These are phyloP conservation scores for Sphenopsis melanotis DNA, from an alignment of 2,797 vertebrate genomes.

Conservation along the genomic window DNA sequence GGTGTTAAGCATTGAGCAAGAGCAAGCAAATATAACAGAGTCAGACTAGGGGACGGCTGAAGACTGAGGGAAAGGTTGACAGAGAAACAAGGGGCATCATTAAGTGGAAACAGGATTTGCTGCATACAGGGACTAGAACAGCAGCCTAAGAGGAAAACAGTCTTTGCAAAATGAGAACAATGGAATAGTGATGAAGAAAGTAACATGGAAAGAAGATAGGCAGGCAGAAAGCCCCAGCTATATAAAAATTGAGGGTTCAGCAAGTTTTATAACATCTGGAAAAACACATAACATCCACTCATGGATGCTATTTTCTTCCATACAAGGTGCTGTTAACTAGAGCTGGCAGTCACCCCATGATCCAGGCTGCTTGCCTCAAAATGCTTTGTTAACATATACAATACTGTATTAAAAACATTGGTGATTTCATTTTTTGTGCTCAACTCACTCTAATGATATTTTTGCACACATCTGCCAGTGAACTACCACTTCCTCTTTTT, in stretches of 20 bases:
- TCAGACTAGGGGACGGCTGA: background rate
- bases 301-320: background rate
- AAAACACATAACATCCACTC: background rate
- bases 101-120: background rate
- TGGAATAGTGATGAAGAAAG: background rate
- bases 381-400: background rate
- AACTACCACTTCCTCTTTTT: background rate
- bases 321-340: background rate
- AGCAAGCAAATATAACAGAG: background rate
- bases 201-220: background rate
- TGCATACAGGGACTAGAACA: background rate
- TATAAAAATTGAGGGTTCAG: background rate
- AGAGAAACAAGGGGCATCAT: background rate
- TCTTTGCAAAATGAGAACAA: background rate
- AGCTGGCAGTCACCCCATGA: background rate
- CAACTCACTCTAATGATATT: background rate
- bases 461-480: background rate
- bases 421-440: background rate
- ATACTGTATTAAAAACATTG: background rate
- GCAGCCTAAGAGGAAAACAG: background rate
- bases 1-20: background rate
- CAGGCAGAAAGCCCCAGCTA: background rate
- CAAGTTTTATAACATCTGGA: background rate
- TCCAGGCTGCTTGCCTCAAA: background rate
- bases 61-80: background rate